A percentile compares a stretch with the other conserved stretches of the same genome.
Evolutionary conservation across 2,888 invertebrate species (phyloP).

Genomic region (Drosophila diplacantha): DNA sequence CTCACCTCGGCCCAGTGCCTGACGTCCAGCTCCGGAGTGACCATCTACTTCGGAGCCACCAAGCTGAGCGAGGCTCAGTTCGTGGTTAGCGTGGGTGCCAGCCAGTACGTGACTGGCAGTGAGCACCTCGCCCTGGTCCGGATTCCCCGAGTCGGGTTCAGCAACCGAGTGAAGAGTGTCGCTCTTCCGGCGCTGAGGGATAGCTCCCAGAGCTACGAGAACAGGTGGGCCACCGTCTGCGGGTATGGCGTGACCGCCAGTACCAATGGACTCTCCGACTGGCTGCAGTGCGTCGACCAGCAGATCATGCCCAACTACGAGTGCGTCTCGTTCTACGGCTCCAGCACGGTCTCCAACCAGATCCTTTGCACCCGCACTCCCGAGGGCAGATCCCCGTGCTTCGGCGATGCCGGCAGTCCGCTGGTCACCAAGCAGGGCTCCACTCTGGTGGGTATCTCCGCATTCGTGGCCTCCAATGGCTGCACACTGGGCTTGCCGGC

Average conservation of each 20-base stretch:
- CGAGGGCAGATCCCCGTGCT: slow-evolving; percentile 21
- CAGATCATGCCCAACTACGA: slow-evolving; percentile 27
- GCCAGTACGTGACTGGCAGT: slow-evolving; percentile 2
- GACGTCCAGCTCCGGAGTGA: slow-evolving; percentile 25
- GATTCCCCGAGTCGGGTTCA: slow-evolving; percentile 18
- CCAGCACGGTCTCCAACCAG: slow-evolving; percentile 9
- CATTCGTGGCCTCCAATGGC: slow-evolving; percentile 17
- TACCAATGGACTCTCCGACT: slow-evolving; percentile 2
- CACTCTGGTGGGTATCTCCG: slow-evolving; percentile 17
- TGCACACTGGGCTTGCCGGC: slow-evolving; percentile 31
- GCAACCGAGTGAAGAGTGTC: slow-evolving; percentile 7
- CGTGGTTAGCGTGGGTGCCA: not conserved
- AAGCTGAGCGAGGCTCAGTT: slow-evolving; percentile 9
- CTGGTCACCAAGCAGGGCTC: slow-evolving; percentile 11
- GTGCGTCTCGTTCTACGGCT: slow-evolving; percentile 15
- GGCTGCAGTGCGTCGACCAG: slow-evolving; percentile 35
- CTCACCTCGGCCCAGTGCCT: slow-evolving; percentile 21
- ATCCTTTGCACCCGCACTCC: slow-evolving; percentile 24
- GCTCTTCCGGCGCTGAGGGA: slow-evolving; percentile 11
- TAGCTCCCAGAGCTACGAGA: slow-evolving; percentile 17
- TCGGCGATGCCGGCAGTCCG: slow-evolving; percentile 26
- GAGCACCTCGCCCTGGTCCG: slow-evolving; percentile 20
- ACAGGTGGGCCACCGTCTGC: slow-evolving; percentile 12
- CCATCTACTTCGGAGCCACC: slow-evolving; percentile 31
- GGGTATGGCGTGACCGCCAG: slow-evolving; percentile 30